phyloP scores from a whole-genome alignment of 2,888 invertebrate species.

The Crossocerus cetratus region DNA sequence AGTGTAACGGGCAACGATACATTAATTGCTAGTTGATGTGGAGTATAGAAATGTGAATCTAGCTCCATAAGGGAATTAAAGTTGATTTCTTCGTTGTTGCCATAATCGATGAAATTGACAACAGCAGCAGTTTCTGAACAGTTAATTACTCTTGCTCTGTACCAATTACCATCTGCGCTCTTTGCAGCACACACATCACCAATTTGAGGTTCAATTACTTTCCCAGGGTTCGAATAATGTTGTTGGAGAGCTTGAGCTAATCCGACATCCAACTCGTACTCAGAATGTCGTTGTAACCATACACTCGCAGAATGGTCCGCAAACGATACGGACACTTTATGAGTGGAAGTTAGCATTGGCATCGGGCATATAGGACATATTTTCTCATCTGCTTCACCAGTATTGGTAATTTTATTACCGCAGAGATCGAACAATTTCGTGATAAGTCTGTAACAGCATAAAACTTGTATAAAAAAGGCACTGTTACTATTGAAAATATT shows the following conservation, averaged over 20 bases:
- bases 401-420: constrained; percentile 60
- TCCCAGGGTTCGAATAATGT: constrained; percentile 80
- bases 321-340: constrained; percentile 81
- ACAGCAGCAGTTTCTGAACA: constrained; percentile 76
- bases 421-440: constrained; percentile 81
- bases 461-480: constrained; percentile 24
- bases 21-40: constrained; percentile 68
- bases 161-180: constrained; percentile 84
- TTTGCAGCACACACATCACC: constrained; percentile 82
- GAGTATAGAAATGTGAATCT: constrained; percentile 66
- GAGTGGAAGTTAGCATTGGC: constrained; percentile 81
- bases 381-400: constrained; percentile 51
- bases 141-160: constrained; percentile 81
- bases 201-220: constrained; percentile 77
- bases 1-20: constrained; percentile 66
- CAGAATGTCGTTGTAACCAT: constrained; percentile 81
- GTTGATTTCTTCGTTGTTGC: constrained; percentile 81
- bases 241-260: constrained; percentile 80
- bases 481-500: constrained; percentile 54
- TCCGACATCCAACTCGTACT: constrained; percentile 77
- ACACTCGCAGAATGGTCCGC: constrained; percentile 80
- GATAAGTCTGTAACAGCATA: constrained; percentile 79
- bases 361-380: constrained; percentile 80
- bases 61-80: constrained; percentile 76
- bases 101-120: constrained; percentile 84